Base-by-base conservation (phyloP, 2,888 invertebrate genomes). In the Nemoura dubitans region DNA sequence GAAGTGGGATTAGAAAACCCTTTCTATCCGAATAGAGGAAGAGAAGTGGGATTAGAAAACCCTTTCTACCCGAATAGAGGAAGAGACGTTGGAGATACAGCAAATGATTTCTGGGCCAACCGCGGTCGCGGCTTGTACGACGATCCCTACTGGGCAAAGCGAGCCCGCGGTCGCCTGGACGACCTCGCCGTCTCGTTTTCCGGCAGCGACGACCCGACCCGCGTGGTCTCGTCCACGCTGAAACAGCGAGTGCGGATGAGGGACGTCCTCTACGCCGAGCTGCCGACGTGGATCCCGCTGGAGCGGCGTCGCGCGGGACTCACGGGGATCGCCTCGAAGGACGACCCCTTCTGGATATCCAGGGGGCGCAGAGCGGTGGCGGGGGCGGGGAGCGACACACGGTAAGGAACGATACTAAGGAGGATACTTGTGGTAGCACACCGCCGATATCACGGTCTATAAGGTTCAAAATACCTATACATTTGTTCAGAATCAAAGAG, bases 241-340 rank as follows among this genome's bases (percentile, higher is more conserved):
- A 59, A 59, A 14, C 59, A 59, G 21, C 59, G 59, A 3, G 21
- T 59, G 1, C 14, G 59, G 10, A 6, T 28, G 1, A 25, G 92
- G 86, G 92, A 92, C 78, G 91, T 91, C 88, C 91, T 94, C 76
- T 93, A 90, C 88, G 94, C 92, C 0, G 93, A 94, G 28, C 92
- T 94, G 89, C 94, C 94, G 0, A 91, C 91, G 87, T 94, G 92
- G 90, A 91, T 94, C 89, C 88, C 93, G 86, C 91, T 94, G 78
- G 83, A 87, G 26, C 43, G 87, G 21, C 80, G 87, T 3, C 85
- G 86, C 7, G 59, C 26, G 7, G 43, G 16, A 5, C 27, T 59
- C 28, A 59, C 27, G 14, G 59, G 59, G n/a, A 26, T 84, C 3
- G 28, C 1, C 5, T 21, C 27, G 6, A 25, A 59, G 2, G 86